Conservation (phyloP, 1,140 invertebrate genomes). For the Scaptomyza hsui region DNA sequence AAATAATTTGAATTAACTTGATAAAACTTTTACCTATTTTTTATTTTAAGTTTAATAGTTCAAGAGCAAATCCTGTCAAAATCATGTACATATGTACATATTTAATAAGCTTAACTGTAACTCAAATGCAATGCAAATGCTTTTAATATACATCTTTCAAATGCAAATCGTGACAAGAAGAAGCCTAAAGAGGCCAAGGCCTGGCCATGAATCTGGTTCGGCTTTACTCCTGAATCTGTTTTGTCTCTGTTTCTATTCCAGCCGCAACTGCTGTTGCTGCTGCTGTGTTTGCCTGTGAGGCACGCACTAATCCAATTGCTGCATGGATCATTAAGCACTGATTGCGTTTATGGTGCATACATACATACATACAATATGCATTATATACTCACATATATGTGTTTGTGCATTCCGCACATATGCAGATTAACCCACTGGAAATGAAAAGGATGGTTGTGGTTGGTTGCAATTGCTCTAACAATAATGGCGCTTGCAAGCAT, state of each 20-base stretch:
- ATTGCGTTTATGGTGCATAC: slow-evolving; percentile 70
- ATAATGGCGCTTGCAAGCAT: slow-evolving; percentile 42
- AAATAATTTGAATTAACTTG: neutral
- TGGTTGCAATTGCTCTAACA: neutral
- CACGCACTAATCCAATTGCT: slow-evolving; percentile 74
- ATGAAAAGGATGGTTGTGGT: neutral
- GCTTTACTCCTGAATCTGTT: neutral
- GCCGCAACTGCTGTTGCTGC: neutral
- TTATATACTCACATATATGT: slow-evolving; percentile 2
- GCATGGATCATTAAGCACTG: slow-evolving; percentile 76
- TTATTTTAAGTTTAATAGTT: no score
- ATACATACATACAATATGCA: slow-evolving; percentile 2
- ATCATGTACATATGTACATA: neutral
- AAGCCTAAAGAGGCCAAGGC: neutral
- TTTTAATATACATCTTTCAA: slow-evolving; percentile 31
- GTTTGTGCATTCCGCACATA: slow-evolving; percentile 35
- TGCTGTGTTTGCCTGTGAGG: slow-evolving; percentile 39
- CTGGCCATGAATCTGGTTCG: neutral
- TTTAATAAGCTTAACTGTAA: no score
- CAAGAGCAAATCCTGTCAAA: no score
- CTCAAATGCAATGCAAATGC: slow-evolving; percentile 22
- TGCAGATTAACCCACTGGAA: slow-evolving; percentile 61
- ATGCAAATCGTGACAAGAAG: slow-evolving; percentile 52
- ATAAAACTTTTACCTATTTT: no score
- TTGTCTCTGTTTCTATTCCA: neutral